Evolutionary conservation across 2,113 vertebrate genomes (phyloP).

Genomic region (Notarius lentiginosus): DNA sequence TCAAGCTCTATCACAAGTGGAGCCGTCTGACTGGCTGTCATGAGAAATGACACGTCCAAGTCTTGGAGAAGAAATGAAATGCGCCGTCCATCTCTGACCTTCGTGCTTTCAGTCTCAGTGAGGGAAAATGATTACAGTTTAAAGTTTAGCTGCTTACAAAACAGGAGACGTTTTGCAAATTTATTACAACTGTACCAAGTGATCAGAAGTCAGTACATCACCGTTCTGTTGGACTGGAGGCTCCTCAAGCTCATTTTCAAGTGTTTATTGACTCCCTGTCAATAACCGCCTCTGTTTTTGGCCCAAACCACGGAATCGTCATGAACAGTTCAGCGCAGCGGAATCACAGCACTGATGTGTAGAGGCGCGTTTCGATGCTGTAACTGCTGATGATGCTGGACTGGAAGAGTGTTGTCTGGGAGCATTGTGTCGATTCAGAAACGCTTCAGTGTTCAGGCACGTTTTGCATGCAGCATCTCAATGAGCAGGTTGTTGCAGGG

Average conservation of each 20-base stretch:
- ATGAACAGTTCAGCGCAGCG: constrained; percentile 14
- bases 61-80: constrained; percentile 18
- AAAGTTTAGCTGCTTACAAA: constrained; percentile 41
- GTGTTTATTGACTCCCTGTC: background rate
- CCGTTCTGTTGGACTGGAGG: background rate
- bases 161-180: constrained; percentile 22
- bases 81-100: constrained; percentile 20
- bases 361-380: constrained; percentile 28
- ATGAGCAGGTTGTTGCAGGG: constrained; percentile 99
- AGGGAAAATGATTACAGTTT: constrained; percentile 21
- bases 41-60: constrained; percentile 36
- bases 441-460: constrained; percentile 74
- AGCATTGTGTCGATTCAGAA: constrained; percentile 26
- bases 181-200: constrained; percentile 25
- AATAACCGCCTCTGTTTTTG: constrained; percentile 12
- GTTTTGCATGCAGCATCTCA: constrained; percentile 98
- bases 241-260: constrained; percentile 15
- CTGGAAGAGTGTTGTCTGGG: constrained; percentile 28
- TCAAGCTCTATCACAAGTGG: constrained; percentile 56
- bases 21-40: background rate
- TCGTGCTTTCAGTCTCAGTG: constrained; percentile 27
- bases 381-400: constrained; percentile 45
- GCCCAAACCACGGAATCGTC: constrained; percentile 20
- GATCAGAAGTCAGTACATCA: constrained; percentile 35
- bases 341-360: constrained; percentile 8